Evolutionary conservation across 2,797 vertebrate species (phyloP).

Genomic region (Streptopelia turtur): DNA sequence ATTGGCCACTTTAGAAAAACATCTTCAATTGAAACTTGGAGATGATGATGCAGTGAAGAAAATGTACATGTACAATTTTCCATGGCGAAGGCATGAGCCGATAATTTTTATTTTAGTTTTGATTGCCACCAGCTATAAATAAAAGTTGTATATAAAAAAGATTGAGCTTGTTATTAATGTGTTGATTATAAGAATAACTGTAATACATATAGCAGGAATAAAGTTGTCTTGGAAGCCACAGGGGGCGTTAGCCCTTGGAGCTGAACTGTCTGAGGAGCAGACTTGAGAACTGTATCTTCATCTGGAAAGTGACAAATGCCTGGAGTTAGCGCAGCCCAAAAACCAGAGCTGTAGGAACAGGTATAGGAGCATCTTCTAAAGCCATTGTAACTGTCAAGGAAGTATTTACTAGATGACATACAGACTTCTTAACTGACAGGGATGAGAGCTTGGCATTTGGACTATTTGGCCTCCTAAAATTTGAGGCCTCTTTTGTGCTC

Average conservation of each 20-base stretch:
- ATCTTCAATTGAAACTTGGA: not conserved
- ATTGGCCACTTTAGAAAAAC: not conserved
- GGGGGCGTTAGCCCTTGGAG: not conserved
- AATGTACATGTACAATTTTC: not conserved
- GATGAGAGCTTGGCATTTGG: not conserved
- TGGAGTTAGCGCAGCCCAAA: not conserved
- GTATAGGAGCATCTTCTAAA: not conserved
- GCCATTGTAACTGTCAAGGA: not conserved
- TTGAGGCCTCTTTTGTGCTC: not conserved
- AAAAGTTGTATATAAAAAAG: not conserved
- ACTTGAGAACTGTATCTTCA: not conserved
- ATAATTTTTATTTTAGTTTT: not conserved
- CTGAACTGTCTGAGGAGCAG: not conserved
- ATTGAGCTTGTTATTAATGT: not conserved
- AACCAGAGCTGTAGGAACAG: not conserved
- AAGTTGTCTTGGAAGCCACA: not conserved
- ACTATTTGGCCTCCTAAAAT: not conserved
- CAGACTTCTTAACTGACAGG: not conserved
- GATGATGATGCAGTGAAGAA: not conserved
- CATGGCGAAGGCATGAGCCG: not conserved
- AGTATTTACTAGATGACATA: not conserved
- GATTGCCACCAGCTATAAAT: not conserved
- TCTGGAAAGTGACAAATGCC: not conserved
- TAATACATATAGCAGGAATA: not conserved
- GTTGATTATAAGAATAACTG: not conserved